Evolutionary conservation across 2,113 vertebrate species (phyloP).

Genomic region (Natator depressus): DNA sequence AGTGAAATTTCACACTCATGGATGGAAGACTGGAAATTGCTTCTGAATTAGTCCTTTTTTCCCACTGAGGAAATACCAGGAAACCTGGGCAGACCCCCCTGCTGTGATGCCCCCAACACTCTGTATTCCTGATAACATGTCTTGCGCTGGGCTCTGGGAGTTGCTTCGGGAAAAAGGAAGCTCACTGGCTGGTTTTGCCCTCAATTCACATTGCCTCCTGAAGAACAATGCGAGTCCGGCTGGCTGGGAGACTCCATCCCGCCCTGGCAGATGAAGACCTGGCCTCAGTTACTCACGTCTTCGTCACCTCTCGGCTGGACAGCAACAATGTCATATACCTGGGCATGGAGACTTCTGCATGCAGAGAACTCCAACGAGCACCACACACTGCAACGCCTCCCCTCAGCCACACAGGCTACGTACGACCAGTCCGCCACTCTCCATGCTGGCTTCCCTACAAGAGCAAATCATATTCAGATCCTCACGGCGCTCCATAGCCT

Average conservation of each 20-base stretch:
- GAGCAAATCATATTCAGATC: background rate
- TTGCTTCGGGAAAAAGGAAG: background rate
- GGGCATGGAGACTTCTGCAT: no score
- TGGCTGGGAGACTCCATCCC: no score
- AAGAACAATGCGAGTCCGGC: no score
- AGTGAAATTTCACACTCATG: fast-evolving
- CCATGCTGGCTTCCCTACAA: background rate
- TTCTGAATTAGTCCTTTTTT: background rate
- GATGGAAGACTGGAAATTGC: background rate
- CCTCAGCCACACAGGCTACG: no score
- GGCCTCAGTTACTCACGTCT: no score
- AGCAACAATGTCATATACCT: no score
- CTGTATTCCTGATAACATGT: background rate
- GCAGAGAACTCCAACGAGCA: no score
- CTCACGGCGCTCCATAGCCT: background rate
- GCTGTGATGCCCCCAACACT: background rate
- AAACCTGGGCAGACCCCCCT: background rate
- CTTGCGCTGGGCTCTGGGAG: background rate
- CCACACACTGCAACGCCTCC: no score
- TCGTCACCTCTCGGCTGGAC: no score
- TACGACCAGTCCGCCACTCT: background rate
- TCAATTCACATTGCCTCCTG: no score
- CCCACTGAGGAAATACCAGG: background rate
- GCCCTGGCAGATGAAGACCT: no score
- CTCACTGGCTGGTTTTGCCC: no score